Percentiles rank a stretch among this genome's conserved stretches.
Conservation (phyloP, 2,797 vertebrate species). For the Odontamblyopus rebecca region DNA sequence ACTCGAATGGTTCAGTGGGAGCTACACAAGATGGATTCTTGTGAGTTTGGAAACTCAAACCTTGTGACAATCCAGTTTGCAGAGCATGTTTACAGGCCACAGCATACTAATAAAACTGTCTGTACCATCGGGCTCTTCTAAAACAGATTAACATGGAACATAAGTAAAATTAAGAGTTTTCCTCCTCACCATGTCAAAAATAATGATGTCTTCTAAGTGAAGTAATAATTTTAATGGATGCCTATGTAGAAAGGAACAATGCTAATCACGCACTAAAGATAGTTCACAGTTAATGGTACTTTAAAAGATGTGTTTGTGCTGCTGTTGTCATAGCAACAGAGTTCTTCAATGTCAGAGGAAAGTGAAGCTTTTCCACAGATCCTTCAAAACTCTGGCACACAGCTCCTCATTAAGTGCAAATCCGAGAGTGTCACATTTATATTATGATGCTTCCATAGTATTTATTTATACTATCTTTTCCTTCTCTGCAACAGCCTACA, state of each 20-base stretch:
- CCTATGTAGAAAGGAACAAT: not conserved
- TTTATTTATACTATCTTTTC: conserved; percentile 4
- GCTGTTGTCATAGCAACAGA: conserved; percentile 36
- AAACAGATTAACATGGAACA: not conserved
- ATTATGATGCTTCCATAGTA: not conserved
- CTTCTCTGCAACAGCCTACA: not conserved
- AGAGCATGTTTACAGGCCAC: not conserved
- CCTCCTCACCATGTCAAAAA: not conserved
- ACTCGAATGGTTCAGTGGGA: not conserved
- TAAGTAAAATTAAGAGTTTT: not conserved
- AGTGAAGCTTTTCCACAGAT: conserved; percentile 19
- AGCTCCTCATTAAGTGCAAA: conserved; percentile 10
- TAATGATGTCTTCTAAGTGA: not conserved
- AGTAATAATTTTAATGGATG: not conserved
- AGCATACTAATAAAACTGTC: not conserved
- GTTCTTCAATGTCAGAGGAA: not conserved
- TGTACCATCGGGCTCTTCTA: not conserved
- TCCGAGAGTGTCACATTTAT: conserved; percentile 9
- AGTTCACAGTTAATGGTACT: conserved; percentile 1
- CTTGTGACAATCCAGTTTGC: too few relatives aligned
- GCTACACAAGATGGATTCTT: too few relatives aligned
- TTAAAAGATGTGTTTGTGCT: conserved; percentile 20
- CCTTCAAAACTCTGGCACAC: conserved; percentile 9
- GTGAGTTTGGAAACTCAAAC: too few relatives aligned
- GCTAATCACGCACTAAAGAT: not conserved